These are phyloP conservation scores for Lepas anatifera DNA, from an alignment of 2,888 invertebrate species.

Conservation along the genomic window DNA sequence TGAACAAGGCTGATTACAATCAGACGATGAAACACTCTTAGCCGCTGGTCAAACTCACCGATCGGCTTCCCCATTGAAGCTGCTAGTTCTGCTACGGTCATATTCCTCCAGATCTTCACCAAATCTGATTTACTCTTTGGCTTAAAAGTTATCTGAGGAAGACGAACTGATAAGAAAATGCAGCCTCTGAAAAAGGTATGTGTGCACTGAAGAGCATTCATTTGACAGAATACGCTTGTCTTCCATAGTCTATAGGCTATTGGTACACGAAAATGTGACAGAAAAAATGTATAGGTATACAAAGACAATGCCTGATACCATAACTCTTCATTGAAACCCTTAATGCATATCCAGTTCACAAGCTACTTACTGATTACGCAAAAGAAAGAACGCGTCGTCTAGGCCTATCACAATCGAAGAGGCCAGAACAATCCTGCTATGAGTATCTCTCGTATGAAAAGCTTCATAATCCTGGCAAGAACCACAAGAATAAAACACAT, in stretches of 20 bases:
- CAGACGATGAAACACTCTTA: neutral
- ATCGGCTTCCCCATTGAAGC: conserved; percentile 47
- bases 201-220: neutral
- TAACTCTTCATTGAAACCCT: too few relatives aligned
- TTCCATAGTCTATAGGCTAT: neutral
- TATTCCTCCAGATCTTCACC: conserved; percentile 62
- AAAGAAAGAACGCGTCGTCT: too few relatives aligned
- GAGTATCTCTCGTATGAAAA: too few relatives aligned
- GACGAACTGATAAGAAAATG: neutral
- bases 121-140: conserved; percentile 30
- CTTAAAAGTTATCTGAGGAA: conserved; percentile 12
- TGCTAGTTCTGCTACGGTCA: conserved; percentile 62
- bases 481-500: too few relatives aligned
- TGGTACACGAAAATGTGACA: too few relatives aligned
- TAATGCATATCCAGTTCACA: too few relatives aligned
- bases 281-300: too few relatives aligned
- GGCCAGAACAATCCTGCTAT: too few relatives aligned
- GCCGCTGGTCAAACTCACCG: conserved; percentile 37
- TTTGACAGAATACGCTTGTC: neutral
- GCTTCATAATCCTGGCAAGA: too few relatives aligned
- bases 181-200: neutral
- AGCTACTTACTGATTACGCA: too few relatives aligned
- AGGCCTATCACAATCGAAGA: too few relatives aligned
- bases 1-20: neutral
- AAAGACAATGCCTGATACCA: too few relatives aligned